Evolutionary conservation across 2,113 vertebrate species (phyloP).

Genomic region (Hyaena hyaena): DNA sequence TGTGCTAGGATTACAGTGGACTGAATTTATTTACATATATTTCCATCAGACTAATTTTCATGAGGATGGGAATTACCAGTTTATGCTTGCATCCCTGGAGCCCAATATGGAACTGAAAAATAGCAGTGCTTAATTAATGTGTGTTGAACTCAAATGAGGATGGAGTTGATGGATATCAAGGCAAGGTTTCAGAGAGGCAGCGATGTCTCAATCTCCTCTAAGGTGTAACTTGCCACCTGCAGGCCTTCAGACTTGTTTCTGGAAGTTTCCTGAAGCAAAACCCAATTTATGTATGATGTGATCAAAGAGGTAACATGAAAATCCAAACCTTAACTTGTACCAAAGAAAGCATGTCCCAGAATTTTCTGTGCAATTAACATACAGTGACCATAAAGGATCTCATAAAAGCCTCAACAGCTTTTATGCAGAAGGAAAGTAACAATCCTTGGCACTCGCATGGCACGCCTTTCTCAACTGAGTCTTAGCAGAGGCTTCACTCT

Average conservation of each 20-base stretch:
- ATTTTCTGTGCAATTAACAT: background rate
- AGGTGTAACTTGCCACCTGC: background rate
- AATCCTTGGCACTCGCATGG: background rate
- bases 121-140: background rate
- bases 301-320: constrained; percentile 25
- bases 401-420: background rate
- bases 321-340: background rate
- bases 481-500: background rate
- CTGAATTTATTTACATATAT: background rate
- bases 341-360: background rate
- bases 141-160: background rate
- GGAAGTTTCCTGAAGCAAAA: background rate
- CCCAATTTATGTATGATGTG: background rate
- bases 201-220: background rate
- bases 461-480: background rate
- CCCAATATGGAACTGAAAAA: background rate
- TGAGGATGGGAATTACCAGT: background rate
- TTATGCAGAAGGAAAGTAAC: background rate
- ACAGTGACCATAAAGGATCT: background rate
- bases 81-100: background rate
- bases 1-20: background rate
- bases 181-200: background rate
- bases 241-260: constrained; percentile 20
- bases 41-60: background rate
- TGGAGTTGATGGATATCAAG: background rate